phyloP scores from a whole-genome alignment of 2,888 invertebrate species.

The Ommatoiulus sabulosus region DNA sequence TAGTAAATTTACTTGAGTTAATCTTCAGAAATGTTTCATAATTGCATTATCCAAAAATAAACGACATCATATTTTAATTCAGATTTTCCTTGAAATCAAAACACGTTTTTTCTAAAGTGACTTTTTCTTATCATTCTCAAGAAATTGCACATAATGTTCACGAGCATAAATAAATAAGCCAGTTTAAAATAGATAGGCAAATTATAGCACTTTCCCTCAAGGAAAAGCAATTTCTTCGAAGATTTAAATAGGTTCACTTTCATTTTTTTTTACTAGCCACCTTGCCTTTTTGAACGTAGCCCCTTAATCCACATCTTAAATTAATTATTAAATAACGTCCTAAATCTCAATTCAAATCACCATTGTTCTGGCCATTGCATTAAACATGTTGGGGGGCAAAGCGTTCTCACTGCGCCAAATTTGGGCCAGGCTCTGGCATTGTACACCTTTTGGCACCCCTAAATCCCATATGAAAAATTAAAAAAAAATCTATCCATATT shows the following conservation, averaged over 20 bases:
- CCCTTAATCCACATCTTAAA: slow-evolving; percentile 26
- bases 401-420: slow-evolving; percentile 13
- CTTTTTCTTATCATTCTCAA: not conserved
- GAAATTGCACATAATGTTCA: not conserved
- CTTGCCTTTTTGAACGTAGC: not conserved
- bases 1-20: no score
- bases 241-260: not conserved
- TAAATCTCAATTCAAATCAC: slow-evolving; percentile 33
- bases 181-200: not conserved
- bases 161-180: not conserved
- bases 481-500: not conserved
- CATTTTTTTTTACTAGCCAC: not conserved
- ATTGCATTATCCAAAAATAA: no score
- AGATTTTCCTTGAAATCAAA: not conserved
- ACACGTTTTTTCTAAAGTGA: no score
- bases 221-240: not conserved
- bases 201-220: not conserved
- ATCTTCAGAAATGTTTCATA: no score
- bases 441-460: not conserved
- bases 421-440: slow-evolving; percentile 13
- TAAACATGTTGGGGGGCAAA: slow-evolving; percentile 22
- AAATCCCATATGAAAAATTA: not conserved
- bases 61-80: not conserved
- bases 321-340: slow-evolving; percentile 40
- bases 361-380: slow-evolving; percentile 13